These are phyloP conservation scores for Hesperia comma DNA, from an alignment of 2,888 invertebrate genomes.

Conservation along the genomic window DNA sequence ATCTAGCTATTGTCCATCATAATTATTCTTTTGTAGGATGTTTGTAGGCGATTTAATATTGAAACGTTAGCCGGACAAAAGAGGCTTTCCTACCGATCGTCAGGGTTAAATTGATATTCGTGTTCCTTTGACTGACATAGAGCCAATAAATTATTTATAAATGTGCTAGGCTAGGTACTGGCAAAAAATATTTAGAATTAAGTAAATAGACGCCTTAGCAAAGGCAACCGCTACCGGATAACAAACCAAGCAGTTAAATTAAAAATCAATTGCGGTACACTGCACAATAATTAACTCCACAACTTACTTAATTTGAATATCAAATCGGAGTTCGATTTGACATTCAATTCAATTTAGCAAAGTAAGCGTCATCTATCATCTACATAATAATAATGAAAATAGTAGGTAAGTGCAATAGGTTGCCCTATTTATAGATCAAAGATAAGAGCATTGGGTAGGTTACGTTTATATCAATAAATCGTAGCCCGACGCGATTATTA, in stretches of 20 bases:
- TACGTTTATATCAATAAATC: constrained; percentile 21
- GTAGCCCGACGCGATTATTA: constrained; percentile 4
- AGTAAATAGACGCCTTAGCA: neutral
- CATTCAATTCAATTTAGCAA: constrained; percentile 27
- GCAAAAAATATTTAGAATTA: too few relatives aligned
- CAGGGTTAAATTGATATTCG: neutral
- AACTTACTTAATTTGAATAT: constrained; percentile 24
- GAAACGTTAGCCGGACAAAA: neutral
- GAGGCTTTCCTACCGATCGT: neutral
- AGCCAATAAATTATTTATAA: neutral
- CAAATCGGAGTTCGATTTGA: constrained; percentile 26
- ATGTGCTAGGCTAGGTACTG: too few relatives aligned
- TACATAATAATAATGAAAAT: constrained; percentile 27
- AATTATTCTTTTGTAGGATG: neutral
- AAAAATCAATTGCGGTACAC: too few relatives aligned
- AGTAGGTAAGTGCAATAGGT: constrained; percentile 29
- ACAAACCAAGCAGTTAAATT: neutral
- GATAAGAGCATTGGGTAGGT: constrained; percentile 27
- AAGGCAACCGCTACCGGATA: neutral
- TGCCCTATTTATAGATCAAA: constrained; percentile 34
- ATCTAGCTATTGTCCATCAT: neutral
- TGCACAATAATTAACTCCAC: neutral
- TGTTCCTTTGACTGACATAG: neutral
- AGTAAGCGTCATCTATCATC: constrained; percentile 10
- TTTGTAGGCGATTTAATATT: neutral